Evolutionary conservation across 2,113 vertebrate species (phyloP), one percentile per base, ranked within the genome.

Genomic region (Tachycineta bicolor): DNA sequence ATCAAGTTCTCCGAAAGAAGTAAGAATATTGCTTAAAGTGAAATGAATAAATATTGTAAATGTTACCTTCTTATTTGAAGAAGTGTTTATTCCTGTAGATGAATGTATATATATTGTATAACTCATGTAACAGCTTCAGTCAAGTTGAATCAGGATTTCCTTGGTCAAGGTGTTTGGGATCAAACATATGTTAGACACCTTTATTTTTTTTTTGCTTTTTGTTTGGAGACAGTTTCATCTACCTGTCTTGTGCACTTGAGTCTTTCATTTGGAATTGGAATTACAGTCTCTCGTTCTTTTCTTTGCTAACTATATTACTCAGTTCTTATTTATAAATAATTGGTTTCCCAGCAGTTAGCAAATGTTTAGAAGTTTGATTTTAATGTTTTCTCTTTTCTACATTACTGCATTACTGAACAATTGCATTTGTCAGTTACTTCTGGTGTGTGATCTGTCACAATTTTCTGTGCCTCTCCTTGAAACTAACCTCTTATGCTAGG

Each of bases 1-100:
- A 87, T 93, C 96, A 92, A 93, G 89, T 77, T 97, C 98, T 97
- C 98, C 98, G 96, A 98, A 98, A 97, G 99, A 98, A 97, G 99
- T 99, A 97, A 98, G 98, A 93, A 78, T 97, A 87, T 96, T 89
- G 14, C 31, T 88, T 63, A 5, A 55, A 89, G 49, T 73, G 80
- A 93, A 95, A 92, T 74, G 60, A 90, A 94, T 46, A 70, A 53
- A 22, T 34, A 22, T 4, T 89, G 6, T 47, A 60, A 75, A 81
- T 68, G 34, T 6, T 89, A 15, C 5, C 9, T 49, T 70, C 31
- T 33, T 83, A 24, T 29, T n/a, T 18, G 12, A 26, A 65, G 55
- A 79, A 64, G 6, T 41, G 4, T 18, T 71, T 60, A 31, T 58
- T 90, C 9, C 37, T 64, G 8, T 50, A 8, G 44, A 12, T 39